These are phyloP conservation scores for Zaprionus nigranus DNA, from an alignment of 1,140 invertebrate species.

Conservation along the genomic window DNA sequence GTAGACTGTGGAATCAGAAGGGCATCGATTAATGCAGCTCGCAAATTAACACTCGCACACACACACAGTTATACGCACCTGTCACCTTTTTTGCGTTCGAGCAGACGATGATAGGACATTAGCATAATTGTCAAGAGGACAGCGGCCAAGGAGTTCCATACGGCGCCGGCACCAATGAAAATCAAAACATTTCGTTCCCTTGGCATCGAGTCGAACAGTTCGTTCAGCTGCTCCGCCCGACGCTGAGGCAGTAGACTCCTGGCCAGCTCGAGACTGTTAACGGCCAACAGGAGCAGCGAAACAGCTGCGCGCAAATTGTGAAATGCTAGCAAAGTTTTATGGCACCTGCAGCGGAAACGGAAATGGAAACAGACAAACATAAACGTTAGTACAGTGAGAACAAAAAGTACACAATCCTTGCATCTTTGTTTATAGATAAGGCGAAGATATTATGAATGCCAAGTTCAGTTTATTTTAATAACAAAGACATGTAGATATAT, in stretches of 20 bases:
- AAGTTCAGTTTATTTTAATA: too few species aligned
- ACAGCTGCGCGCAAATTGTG: constrained; percentile 78
- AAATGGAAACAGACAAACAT: constrained; percentile 30
- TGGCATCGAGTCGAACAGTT: constrained; percentile 45
- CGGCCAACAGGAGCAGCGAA: constrained; percentile 63
- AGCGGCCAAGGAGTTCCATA: constrained; percentile 69
- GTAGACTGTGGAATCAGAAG: constrained; percentile 56
- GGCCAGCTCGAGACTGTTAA: constrained; percentile 74
- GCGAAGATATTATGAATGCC: too few species aligned
- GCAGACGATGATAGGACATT: constrained; percentile 77
- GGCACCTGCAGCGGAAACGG: constrained; percentile 60
- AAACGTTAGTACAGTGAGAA: constrained; percentile 11
- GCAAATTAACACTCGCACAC: constrained; percentile 31
- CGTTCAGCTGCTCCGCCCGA: constrained; percentile 36
- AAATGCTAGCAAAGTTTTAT: constrained; percentile 78
- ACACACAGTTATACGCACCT: constrained; percentile 55
- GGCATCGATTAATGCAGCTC: constrained; percentile 30
- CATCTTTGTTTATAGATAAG: neutral
- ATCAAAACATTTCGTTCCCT: constrained; percentile 63
- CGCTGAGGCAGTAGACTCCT: constrained; percentile 61
- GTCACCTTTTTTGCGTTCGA: constrained; percentile 76
- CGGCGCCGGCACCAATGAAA: constrained; percentile 58
- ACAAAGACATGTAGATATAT: too few species aligned
- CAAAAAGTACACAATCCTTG: neutral
- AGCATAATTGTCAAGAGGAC: constrained; percentile 71